These are phyloP conservation scores for Eledona agricola DNA, from an alignment of 2,888 invertebrate genomes.

Conservation along the genomic window DNA sequence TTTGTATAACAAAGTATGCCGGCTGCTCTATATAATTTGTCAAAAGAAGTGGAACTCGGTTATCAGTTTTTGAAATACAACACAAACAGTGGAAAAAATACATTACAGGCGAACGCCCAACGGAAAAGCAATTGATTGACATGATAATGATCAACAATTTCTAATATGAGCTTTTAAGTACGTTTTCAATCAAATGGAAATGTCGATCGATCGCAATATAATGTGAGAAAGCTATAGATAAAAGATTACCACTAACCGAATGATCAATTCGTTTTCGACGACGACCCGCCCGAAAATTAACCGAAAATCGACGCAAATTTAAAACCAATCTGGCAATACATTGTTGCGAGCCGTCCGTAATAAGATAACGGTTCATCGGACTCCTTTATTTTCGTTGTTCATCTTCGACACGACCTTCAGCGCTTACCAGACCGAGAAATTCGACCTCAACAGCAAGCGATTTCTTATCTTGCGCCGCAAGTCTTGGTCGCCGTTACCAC, in stretches of 20 bases:
- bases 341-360: conserved; percentile 43
- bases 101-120: conserved; percentile 36
- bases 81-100: conserved; percentile 34
- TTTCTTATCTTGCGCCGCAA: conserved; percentile 38
- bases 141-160: conserved; percentile 41
- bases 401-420: conserved; percentile 53
- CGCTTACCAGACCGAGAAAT: conserved; percentile 57
- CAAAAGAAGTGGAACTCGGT: conserved; percentile 27
- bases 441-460: conserved; percentile 53
- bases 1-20: conserved; percentile 24
- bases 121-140: conserved; percentile 40
- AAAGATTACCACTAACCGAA: conserved; percentile 25
- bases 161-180: conserved; percentile 41
- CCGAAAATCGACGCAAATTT: conserved; percentile 12
- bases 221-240: conserved; percentile 38
- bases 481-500: conserved; percentile 22
- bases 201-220: conserved; percentile 39
- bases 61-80: conserved; percentile 35
- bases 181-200: conserved; percentile 41
- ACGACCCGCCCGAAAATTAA: conserved; percentile 11
- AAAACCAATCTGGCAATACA: conserved; percentile 28
- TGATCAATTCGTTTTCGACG: conserved; percentile 26
- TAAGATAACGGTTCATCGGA: conserved; percentile 46
- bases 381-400: conserved; percentile 46
- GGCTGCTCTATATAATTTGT: conserved; percentile 25